phyloP scores from a whole-genome alignment of 2,888 invertebrate genomes.

The Limnephilus marmoratus region DNA sequence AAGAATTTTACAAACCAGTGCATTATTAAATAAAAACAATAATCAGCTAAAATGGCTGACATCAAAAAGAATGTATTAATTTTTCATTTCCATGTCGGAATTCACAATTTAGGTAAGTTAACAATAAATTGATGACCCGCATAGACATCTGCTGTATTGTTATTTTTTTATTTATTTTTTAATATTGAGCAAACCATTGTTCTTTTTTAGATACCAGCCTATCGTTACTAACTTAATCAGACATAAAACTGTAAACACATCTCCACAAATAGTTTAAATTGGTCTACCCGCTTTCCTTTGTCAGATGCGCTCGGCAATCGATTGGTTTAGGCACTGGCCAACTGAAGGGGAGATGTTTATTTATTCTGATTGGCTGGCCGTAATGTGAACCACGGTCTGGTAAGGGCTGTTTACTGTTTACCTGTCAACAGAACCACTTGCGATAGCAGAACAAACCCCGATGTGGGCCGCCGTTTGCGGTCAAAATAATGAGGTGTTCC shows the following conservation, averaged over 20 bases:
- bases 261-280: background rate
- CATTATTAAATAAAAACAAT: too few species aligned
- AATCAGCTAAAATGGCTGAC: too few species aligned
- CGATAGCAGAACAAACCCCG: slow-evolving; percentile 10
- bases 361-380: slow-evolving; percentile 28
- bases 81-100: too few species aligned
- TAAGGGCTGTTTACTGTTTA: slow-evolving; percentile 18
- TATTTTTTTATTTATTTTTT: too few species aligned
- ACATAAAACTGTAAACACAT: background rate
- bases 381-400: slow-evolving; percentile 21
- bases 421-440: slow-evolving; percentile 25
- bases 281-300: slow-evolving; percentile 2
- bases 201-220: background rate
- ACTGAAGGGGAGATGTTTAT: slow-evolving; percentile 21
- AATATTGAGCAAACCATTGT: background rate
- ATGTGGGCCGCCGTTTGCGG: background rate
- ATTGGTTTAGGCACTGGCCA: background rate
- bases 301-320: slow-evolving; percentile 11
- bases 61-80: too few species aligned
- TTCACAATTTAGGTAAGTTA: too few species aligned
- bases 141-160: too few species aligned
- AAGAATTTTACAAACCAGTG: too few species aligned
- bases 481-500: background rate
- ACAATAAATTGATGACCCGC: too few species aligned
- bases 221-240: background rate